phyloP scores from a whole-genome alignment of 2,888 invertebrate species.

The Aporophyla lueneburgensis region DNA sequence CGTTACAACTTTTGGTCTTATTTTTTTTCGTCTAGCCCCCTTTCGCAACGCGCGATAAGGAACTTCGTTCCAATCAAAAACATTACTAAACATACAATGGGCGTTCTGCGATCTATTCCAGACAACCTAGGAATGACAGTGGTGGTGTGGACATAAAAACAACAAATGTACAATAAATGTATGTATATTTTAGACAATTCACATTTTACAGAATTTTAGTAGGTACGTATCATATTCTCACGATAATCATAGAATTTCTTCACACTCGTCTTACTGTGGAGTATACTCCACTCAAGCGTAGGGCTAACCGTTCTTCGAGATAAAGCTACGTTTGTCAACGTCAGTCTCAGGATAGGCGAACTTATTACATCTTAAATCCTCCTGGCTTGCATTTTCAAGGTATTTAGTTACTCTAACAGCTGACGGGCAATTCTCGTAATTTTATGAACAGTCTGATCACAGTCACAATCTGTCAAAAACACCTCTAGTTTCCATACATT shows the following conservation, averaged over 20 bases:
- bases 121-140: too few relatives aligned
- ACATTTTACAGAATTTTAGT: neutral
- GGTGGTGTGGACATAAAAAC: neutral
- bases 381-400: neutral
- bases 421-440: too few relatives aligned
- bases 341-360: neutral
- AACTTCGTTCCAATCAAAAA: too few relatives aligned
- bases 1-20: too few relatives aligned
- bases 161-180: slow-evolving; percentile 4
- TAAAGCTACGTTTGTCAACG: neutral
- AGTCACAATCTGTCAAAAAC: too few relatives aligned
- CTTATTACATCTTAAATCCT: neutral
- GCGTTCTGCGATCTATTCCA: too few relatives aligned
- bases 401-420: too few relatives aligned
- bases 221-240: neutral
- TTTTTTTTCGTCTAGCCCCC: too few relatives aligned
- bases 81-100: too few relatives aligned
- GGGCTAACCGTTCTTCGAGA: neutral
- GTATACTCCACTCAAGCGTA: neutral
- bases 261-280: neutral
- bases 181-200: slow-evolving; percentile 16
- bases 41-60: too few relatives aligned
- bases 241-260: neutral
- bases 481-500: too few relatives aligned
- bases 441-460: too few relatives aligned